Conservation (phyloP, 2,888 invertebrate species). For the Oscheius myriophilus region DNA sequence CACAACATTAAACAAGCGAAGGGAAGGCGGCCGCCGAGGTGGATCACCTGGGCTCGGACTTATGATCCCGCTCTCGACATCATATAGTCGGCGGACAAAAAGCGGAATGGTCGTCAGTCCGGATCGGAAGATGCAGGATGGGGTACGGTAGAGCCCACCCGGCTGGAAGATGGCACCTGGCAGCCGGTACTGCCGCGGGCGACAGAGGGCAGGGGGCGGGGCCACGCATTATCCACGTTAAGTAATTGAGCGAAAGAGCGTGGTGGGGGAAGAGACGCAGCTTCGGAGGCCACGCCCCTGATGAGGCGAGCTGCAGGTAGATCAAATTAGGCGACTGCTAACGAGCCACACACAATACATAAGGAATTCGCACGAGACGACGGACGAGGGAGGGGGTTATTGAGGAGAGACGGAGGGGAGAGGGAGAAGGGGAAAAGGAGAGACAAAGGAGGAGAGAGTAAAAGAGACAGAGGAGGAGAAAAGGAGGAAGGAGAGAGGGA, state of each 20-base stretch:
- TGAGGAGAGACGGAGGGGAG: too few relatives aligned
- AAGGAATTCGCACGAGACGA: slow-evolving; percentile 13
- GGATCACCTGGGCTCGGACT: slow-evolving; percentile 27
- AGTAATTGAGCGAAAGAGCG: slow-evolving; percentile 26
- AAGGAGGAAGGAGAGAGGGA: not conserved
- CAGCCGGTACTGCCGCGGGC: slow-evolving; percentile 25
- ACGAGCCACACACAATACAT: slow-evolving; percentile 30
- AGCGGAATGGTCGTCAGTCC: slow-evolving; percentile 19
- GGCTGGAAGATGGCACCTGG: slow-evolving; percentile 23
- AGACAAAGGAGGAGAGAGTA: too few relatives aligned
- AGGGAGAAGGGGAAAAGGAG: too few relatives aligned
- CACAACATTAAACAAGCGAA: too few relatives aligned
- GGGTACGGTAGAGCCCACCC: not conserved
- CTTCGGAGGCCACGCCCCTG: slow-evolving; percentile 18
- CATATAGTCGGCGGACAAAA: slow-evolving; percentile 28
- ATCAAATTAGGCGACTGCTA: slow-evolving; percentile 33
- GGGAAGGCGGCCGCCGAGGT: not conserved
- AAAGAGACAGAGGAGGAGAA: too few relatives aligned
- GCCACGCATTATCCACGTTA: slow-evolving; percentile 29
- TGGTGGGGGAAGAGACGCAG: slow-evolving; percentile 16
- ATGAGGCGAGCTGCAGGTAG: slow-evolving; percentile 33
- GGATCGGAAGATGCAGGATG: not conserved
- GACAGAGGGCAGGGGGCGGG: slow-evolving; percentile 27
- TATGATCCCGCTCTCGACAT: slow-evolving; percentile 30
- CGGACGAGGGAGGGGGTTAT: not conserved